Base-by-base conservation (phyloP, 2,888 invertebrate genomes). In the Eurytoma californica region DNA sequence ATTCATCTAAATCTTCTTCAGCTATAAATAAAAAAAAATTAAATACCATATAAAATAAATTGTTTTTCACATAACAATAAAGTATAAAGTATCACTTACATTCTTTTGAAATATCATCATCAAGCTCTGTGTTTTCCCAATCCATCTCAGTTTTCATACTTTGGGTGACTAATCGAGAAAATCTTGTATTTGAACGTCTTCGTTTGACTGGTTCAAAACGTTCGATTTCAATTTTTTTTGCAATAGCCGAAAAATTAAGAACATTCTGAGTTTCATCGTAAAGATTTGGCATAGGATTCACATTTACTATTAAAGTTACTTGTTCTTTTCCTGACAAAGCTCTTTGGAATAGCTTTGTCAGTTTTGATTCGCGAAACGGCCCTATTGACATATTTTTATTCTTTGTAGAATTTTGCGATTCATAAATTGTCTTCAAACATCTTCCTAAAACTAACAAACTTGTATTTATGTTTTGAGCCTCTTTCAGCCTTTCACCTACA, bases 381-480 rank as follows among this genome's bases (percentile, higher is more conserved):
- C 88, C 90, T 14, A 87, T 72, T 30, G 85, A 84, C 69, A 88
- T 88, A 12, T 87, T 80, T 58, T 87, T 88, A 12, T 84, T 85
- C 67, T 87, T 89, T 5, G 74, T 3, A 12, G 74, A 68, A 12
- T 84, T 58, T 76, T 90, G 90, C 16, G 84, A 84, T 53, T 92
- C 90, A 0, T 93, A 89, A 84, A 94, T 92, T 72, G 93, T 92
- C 82, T 94, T 93, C 80, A 97, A 92, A 83, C 97, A 97, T 28
- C 96, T 92, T 58, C 97, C 95, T 2, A 98, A 92, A 49, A 97
- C 96, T 89, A 97, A 91, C 4, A 98, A 92, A 1, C 98, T 98
- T 0, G 95, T 94, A 91, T 98, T 98, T 83, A 98, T 98, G 83
- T 95, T 95, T 81, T 96, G 95, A 0, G 98, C 97, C 91, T 98